A percentile compares a stretch with the other conserved stretches of the same genome.
These are phyloP conservation scores for Micrastur ruficollis DNA, from an alignment of 2,797 vertebrate genomes.

Conservation along the genomic window DNA sequence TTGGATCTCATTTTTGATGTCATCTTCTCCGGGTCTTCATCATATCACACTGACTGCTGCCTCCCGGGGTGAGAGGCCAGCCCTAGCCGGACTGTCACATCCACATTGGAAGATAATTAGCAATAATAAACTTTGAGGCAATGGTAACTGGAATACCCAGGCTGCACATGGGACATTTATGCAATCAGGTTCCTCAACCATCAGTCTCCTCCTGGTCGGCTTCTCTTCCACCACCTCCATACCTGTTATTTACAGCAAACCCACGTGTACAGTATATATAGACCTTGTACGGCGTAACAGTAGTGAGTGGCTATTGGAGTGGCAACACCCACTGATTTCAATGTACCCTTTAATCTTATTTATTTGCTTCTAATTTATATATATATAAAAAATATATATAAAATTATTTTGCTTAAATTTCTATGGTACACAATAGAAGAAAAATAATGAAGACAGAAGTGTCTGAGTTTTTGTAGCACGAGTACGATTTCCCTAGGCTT, in stretches of 20 bases:
- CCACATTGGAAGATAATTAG: not conserved
- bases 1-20: not conserved
- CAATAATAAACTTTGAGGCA: conserved; percentile 56
- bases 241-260: not conserved
- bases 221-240: not conserved
- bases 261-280: not conserved
- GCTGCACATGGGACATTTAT: not conserved
- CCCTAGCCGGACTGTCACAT: accelerated
- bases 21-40: not conserved
- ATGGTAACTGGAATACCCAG: conserved; percentile 10
- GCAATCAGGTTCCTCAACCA: conserved; percentile 21
- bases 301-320: not conserved
- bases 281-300: not conserved
- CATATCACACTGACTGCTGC: not conserved
- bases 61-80: accelerated
- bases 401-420: conserved; percentile 80
- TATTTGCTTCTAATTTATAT: conserved; percentile 75
- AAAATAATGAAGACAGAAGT: conserved; percentile 71
- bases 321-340: not conserved
- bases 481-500: not conserved
- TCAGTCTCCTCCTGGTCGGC: not conserved
- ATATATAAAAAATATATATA: conserved; percentile 58
- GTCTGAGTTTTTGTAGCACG: conserved; percentile 72
- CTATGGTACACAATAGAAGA: conserved; percentile 67
- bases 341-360: conserved; percentile 48